Conservation (phyloP, 2,113 vertebrate genomes). For the Petrocephalus microphthalmus region DNA sequence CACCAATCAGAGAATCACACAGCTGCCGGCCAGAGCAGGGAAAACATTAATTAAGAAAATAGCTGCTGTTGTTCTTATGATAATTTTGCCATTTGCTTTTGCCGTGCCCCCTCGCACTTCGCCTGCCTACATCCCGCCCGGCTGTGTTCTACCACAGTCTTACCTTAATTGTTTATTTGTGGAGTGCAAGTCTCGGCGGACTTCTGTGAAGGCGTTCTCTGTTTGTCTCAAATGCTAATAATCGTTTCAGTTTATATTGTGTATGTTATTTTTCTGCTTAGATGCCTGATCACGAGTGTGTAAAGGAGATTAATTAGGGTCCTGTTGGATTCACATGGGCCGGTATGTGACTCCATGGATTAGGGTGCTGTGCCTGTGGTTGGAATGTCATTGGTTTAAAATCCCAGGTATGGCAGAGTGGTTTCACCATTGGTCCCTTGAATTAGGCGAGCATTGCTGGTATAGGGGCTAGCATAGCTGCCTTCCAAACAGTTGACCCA, state of each 20-base stretch:
- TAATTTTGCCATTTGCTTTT: slow-evolving; percentile 12
- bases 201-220: not conserved
- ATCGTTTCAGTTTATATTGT: not conserved
- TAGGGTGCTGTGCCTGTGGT: not conserved
- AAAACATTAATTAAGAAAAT: slow-evolving; percentile 14
- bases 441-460: no score
- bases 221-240: not conserved
- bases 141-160: not conserved
- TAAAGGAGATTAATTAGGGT: not conserved
- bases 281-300: not conserved
- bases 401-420: not conserved
- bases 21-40: not conserved
- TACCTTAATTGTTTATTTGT: not conserved
- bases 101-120: slow-evolving; percentile 29
- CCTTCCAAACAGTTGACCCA: no score
- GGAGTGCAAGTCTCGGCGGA: not conserved
- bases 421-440: not conserved
- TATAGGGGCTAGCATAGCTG: no score
- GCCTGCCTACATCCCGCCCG: slow-evolving; percentile 44
- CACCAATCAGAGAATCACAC: not conserved
- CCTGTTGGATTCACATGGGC: not conserved
- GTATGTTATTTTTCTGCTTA: not conserved
- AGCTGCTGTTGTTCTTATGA: slow-evolving; percentile 10
- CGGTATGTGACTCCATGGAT: not conserved
- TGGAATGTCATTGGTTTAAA: not conserved